phyloP scores from a whole-genome alignment of 2,797 vertebrate genomes.

The Sebastiscus albofasciatus region DNA sequence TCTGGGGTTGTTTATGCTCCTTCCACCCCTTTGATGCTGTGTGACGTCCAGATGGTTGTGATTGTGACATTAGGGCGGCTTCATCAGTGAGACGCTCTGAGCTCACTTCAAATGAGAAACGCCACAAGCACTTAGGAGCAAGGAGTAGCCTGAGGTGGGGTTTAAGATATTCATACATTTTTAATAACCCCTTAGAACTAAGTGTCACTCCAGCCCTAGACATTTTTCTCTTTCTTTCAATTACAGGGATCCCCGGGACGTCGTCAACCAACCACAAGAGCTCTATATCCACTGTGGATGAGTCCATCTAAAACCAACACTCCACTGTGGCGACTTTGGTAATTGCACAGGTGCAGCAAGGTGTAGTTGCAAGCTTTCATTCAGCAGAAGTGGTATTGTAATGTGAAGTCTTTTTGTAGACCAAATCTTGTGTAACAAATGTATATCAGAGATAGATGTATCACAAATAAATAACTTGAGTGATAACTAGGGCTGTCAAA shows the following conservation, averaged over 20 bases:
- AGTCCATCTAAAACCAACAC: neutral
- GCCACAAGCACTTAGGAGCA: conserved; percentile 33
- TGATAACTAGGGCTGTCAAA: neutral
- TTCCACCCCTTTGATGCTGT: conserved; percentile 55
- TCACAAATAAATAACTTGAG: neutral
- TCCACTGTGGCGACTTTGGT: neutral
- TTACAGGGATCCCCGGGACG: neutral
- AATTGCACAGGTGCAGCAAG: neutral
- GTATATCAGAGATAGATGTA: neutral
- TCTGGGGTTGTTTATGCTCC: conserved; percentile 58
- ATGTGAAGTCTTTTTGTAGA: neutral
- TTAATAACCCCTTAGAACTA: conserved; percentile 38
- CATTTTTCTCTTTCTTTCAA: neutral
- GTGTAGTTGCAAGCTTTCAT: neutral
- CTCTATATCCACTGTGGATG: no score
- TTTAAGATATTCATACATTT: conserved; percentile 42
- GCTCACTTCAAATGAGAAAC: conserved; percentile 39
- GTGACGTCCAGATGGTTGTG: conserved; percentile 64
- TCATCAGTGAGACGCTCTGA: conserved; percentile 26
- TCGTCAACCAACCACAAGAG: neutral
- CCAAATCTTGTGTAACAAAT: neutral
- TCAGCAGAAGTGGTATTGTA: neutral
- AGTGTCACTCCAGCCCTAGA: conserved; percentile 13
- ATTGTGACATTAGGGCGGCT: conserved; percentile 50
- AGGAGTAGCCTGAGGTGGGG: conserved; percentile 32